Conservation (phyloP, 2,113 vertebrate species). For the Takifugu flavidus region DNA sequence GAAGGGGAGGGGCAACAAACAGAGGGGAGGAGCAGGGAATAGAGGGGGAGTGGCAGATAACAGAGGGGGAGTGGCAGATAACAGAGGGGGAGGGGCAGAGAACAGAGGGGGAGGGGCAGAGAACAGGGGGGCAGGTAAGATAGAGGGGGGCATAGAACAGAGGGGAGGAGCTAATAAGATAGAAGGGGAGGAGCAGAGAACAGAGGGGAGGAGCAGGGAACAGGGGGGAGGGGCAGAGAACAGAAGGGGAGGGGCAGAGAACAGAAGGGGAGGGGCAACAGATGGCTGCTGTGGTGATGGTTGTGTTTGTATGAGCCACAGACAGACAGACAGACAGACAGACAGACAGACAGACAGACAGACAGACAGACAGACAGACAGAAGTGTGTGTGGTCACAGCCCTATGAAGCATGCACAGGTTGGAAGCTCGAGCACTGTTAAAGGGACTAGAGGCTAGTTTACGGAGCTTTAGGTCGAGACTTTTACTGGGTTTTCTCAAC, state of each 20-base stretch:
- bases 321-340: slow-evolving; percentile 43
- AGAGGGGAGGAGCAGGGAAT: not conserved
- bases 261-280: slow-evolving; percentile 68
- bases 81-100: slow-evolving; percentile 43
- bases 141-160: slow-evolving; percentile 9
- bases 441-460: slow-evolving; percentile 99
- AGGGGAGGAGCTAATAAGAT: slow-evolving; percentile 23
- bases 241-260: slow-evolving; percentile 74
- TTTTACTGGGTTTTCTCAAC: slow-evolving; percentile 80
- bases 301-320: slow-evolving; percentile 48
- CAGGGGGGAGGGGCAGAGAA: slow-evolving; percentile 35
- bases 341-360: slow-evolving; percentile 67
- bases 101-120: slow-evolving; percentile 57
- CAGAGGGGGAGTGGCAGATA: too few relatives aligned
- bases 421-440: slow-evolving; percentile 91
- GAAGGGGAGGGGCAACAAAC: slow-evolving; percentile 12
- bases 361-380: slow-evolving; percentile 63
- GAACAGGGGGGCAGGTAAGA: slow-evolving; percentile 14
- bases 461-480: slow-evolving; percentile 88
- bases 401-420: slow-evolving; percentile 73
- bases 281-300: slow-evolving; percentile 75
- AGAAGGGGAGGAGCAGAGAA: slow-evolving; percentile 12
- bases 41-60: too few relatives aligned
- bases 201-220: slow-evolving; percentile 13
- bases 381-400: slow-evolving; percentile 55